Evolutionary conservation across 2,888 invertebrate genomes (phyloP).

Genomic region (Ypsolopha sequella): DNA sequence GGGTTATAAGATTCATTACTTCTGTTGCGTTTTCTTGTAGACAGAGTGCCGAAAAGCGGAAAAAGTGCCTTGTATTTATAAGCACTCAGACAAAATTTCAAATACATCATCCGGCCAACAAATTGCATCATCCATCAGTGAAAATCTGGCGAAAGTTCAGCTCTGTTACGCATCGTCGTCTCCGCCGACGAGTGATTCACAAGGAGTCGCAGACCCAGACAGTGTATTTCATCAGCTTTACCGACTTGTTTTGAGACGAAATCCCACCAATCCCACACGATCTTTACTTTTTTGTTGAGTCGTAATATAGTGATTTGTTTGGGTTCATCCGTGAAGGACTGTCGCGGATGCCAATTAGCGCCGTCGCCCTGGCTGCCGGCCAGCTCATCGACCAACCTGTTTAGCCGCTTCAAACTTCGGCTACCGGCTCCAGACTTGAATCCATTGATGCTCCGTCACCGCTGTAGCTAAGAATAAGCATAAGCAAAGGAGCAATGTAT

Average conservation of each 20-base stretch:
- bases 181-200: background rate
- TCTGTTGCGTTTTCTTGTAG: no score
- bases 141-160: background rate
- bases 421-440: background rate
- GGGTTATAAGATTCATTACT: no score
- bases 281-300: conserved; percentile 26
- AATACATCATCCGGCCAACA: no score
- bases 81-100: no score
- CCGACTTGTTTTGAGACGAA: conserved; percentile 24
- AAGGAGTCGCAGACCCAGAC: background rate
- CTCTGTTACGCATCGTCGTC: background rate
- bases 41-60: no score
- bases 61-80: no score
- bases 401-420: background rate
- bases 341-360: conserved; percentile 8
- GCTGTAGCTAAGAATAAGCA: background rate
- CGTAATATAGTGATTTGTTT: conserved; percentile 38
- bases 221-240: conserved; percentile 20
- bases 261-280: background rate
- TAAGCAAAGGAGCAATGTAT: background rate
- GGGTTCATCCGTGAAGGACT: conserved; percentile 26
- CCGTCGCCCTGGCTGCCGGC: conserved; percentile 27
- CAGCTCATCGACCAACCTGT: conserved; percentile 14
- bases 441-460: background rate
- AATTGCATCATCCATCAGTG: no score